Evolutionary conservation across 1,140 invertebrate genomes (phyloP).

Genomic region (Wiebesia pumilae): DNA sequence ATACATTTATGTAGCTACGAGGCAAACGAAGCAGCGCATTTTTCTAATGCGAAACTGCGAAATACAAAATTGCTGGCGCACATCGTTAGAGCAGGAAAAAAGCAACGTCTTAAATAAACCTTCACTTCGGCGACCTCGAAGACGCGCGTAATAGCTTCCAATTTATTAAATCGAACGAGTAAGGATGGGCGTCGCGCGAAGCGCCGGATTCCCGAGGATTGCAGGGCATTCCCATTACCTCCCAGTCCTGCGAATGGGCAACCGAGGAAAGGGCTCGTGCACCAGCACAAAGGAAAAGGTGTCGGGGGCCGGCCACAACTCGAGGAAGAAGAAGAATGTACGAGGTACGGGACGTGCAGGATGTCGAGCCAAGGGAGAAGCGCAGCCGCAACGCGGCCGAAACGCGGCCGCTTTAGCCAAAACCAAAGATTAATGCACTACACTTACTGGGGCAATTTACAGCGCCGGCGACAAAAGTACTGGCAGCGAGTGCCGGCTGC

Average conservation of each 20-base stretch:
- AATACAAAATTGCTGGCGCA: not conserved
- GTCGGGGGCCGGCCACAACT: too few relatives aligned
- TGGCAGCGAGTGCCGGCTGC: constrained; percentile 56
- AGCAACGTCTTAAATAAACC: constrained; percentile 40
- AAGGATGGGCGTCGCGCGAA: constrained; percentile 44
- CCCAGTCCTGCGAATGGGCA: constrained; percentile 13
- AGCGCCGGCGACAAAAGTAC: constrained; percentile 64
- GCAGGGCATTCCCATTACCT: constrained; percentile 67
- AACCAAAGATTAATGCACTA: constrained; percentile 76
- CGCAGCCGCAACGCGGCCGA: constrained; percentile 2
- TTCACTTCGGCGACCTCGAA: constrained; percentile 48
- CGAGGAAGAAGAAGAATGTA: constrained; percentile 10
- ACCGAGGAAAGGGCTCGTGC: not conserved
- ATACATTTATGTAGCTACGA: not conserved
- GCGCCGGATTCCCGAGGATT: constrained; percentile 57
- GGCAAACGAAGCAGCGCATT: not conserved
- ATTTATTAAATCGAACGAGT: constrained; percentile 66
- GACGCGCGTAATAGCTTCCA: constrained; percentile 61
- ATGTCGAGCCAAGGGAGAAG: not conserved
- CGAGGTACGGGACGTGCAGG: not conserved
- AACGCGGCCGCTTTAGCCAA: constrained; percentile 45
- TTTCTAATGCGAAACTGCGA: constrained; percentile 2
- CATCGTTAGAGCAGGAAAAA: constrained; percentile 34
- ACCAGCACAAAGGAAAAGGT: not conserved
- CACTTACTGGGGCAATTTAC: constrained; percentile 74